Evolutionary conservation across 2,113 vertebrate species (phyloP).

Genomic region (Caracal caracal): DNA sequence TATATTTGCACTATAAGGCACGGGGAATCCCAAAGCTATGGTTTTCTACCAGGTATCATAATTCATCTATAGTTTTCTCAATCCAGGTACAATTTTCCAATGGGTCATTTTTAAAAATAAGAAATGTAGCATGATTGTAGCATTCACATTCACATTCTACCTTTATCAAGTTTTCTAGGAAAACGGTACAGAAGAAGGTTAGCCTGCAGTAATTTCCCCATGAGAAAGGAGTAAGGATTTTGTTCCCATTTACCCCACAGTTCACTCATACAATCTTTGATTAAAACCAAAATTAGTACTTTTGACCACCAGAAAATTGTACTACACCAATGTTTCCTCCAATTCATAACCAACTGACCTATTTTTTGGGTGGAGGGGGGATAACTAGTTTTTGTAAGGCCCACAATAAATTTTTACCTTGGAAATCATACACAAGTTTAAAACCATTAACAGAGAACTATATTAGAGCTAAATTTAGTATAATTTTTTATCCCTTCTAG

Average conservation of each 20-base stretch:
- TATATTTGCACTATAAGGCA: not conserved
- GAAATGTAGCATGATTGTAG: not conserved
- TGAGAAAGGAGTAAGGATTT: not conserved
- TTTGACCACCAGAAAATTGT: not conserved
- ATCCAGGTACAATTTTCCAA: not conserved
- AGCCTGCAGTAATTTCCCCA: not conserved
- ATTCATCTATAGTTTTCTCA: not conserved
- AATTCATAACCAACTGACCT: not conserved
- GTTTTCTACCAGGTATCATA: not conserved
- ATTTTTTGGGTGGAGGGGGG: not conserved
- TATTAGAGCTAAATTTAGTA: not conserved
- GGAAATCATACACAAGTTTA: slow-evolving; percentile 14
- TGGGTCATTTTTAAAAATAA: not conserved
- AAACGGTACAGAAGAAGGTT: not conserved
- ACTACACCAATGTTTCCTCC: not conserved
- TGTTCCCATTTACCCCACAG: not conserved
- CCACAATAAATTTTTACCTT: not conserved
- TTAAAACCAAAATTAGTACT: not conserved
- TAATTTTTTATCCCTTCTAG: not conserved
- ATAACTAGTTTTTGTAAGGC: slow-evolving; percentile 9
- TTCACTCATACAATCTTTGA: not conserved
- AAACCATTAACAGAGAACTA: not conserved
- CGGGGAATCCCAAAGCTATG: not conserved
- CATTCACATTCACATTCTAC: not conserved
- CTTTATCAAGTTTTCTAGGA: not conserved